Evolutionary conservation across 23 tunicate species (phyloP).

Genomic region (Ascidia mentula): DNA sequence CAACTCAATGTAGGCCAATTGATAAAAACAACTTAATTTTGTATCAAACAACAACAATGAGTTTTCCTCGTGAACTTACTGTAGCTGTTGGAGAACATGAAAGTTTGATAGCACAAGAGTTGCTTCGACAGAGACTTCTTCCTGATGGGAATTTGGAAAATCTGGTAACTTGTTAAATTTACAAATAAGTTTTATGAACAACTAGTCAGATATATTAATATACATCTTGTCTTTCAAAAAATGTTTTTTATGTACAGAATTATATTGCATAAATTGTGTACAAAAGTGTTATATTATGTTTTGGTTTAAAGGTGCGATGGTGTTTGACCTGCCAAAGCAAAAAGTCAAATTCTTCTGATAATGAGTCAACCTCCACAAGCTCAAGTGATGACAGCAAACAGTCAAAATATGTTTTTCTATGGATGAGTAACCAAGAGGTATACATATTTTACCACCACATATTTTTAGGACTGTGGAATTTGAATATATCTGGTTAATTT

Average conservation of each 20-base stretch:
- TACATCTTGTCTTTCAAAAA: not conserved
- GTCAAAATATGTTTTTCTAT: conserved; percentile 43
- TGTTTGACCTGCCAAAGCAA: conserved; percentile 21
- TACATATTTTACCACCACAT: no score
- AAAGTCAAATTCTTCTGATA: conserved; percentile 16
- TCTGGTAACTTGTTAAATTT: conserved; percentile 29
- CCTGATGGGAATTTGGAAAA: conserved; percentile 42
- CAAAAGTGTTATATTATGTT: not conserved
- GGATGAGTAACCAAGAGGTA: conserved; percentile 54
- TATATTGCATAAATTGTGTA: no score
- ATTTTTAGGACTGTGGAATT: no score
- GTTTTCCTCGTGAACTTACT: not conserved
- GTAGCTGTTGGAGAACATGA: conserved; percentile 20
- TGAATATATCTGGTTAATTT: no score
- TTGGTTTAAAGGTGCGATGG: conserved; percentile 31
- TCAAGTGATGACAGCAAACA: conserved; percentile 29
- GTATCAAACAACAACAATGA: no score
- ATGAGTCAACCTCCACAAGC: conserved; percentile 22
- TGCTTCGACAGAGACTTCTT: conserved; percentile 34
- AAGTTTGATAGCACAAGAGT: conserved; percentile 37
- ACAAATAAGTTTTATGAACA: no score
- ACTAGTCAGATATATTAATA: no score
- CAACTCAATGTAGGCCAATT: no score
- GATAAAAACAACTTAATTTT: no score
- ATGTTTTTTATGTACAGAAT: not conserved